These are phyloP conservation scores for Calameuta pallipes DNA, from an alignment of 2,888 invertebrate genomes.

Conservation along the genomic window DNA sequence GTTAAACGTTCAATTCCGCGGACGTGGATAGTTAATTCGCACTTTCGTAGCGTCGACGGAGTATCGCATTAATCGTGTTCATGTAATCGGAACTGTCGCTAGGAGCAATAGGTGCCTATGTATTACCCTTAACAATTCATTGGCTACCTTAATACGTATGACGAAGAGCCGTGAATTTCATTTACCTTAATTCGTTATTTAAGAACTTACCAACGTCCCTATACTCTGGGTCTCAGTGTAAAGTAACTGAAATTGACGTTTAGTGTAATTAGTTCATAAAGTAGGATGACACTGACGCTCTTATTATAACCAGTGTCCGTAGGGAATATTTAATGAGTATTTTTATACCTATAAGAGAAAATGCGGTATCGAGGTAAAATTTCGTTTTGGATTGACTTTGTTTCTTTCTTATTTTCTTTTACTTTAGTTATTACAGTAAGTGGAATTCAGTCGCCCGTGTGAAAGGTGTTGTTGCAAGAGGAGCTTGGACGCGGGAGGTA, in stretches of 20 bases:
- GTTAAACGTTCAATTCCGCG: conserved; percentile 53
- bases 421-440: background rate
- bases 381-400: background rate
- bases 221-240: background rate
- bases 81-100: background rate
- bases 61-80: conserved; percentile 17
- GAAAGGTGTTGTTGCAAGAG: background rate
- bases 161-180: background rate
- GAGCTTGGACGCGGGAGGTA: background rate
- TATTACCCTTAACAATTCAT: conserved; percentile 7
- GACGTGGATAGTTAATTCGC: conserved; percentile 15
- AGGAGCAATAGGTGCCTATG: background rate
- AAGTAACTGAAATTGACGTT: background rate
- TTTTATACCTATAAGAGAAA: background rate
- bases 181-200: background rate
- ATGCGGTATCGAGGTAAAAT: background rate
- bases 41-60: conserved; percentile 40
- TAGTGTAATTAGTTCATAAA: background rate
- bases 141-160: conserved; percentile 1
- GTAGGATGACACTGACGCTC: background rate
- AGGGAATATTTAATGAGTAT: background rate
- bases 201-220: background rate
- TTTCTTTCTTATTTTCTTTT: too few relatives aligned
- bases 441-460: background rate
- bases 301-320: background rate